phyloP scores from a whole-genome alignment of 2,888 invertebrate species.

The Drosophila sordidapex region DNA sequence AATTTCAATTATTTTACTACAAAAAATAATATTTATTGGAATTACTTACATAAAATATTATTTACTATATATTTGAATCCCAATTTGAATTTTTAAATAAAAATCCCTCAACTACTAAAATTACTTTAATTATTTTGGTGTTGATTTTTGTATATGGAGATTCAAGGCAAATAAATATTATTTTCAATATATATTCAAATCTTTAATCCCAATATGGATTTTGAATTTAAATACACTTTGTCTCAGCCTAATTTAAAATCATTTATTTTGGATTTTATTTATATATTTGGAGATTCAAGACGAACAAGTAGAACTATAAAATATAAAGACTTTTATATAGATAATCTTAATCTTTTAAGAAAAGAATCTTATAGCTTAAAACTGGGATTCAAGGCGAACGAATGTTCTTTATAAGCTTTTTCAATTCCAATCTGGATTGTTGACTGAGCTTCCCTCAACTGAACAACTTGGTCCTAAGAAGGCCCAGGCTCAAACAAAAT shows the following conservation, averaged over 20 bases:
- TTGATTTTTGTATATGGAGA: background rate
- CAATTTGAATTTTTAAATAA: background rate
- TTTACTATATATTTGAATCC: background rate
- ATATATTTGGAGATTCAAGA: background rate
- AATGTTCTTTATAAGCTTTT: background rate
- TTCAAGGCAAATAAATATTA: background rate
- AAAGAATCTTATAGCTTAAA: background rate
- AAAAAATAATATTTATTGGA: too few relatives aligned
- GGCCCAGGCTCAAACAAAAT: background rate
- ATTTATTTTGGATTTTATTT: background rate
- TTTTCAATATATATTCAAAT: background rate
- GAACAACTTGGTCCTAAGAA: background rate
- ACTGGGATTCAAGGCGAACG: background rate
- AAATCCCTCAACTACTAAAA: background rate
- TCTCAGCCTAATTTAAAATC: background rate
- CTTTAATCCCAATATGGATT: background rate
- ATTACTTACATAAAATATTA: background rate
- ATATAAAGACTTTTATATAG: background rate
- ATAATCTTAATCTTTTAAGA: background rate
- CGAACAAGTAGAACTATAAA: too few relatives aligned
- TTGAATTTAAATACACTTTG: background rate
- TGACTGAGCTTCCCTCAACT: background rate
- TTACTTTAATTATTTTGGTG: background rate
- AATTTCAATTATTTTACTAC: background rate
- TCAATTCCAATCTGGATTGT: background rate